Percentiles rank a stretch among this genome's conserved stretches.
Conservation (phyloP, 2,113 vertebrate genomes). For the Phoenicopterus ruber region DNA sequence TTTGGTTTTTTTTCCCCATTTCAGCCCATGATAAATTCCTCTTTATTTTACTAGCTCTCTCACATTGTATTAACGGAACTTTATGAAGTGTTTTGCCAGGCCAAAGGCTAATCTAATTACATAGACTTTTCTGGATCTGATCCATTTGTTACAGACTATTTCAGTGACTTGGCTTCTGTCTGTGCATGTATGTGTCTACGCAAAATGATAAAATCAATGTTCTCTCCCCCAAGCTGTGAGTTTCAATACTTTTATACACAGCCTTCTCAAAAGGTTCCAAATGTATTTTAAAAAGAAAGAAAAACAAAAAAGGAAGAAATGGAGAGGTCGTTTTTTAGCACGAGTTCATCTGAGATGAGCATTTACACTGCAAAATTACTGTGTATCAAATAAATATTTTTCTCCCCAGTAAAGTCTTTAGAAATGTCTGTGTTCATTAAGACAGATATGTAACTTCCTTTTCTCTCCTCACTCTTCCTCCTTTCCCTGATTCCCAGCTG, state of each 20-base stretch:
- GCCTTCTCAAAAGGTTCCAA: neutral
- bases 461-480: neutral
- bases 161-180: constrained; percentile 16
- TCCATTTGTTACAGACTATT: constrained; percentile 42
- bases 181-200: neutral
- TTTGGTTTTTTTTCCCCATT: neutral
- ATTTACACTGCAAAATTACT: neutral
- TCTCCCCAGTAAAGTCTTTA: neutral
- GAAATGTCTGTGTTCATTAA: neutral
- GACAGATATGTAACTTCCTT: neutral
- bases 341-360: neutral
- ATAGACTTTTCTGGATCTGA: constrained; percentile 43
- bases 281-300: neutral
- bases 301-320: neutral
- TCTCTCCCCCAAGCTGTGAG: neutral
- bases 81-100: constrained; percentile 46
- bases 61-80: constrained; percentile 9
- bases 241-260: neutral
- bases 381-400: neutral
- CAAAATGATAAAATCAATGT: neutral
- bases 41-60: constrained; percentile 22
- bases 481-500: neutral
- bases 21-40: neutral
- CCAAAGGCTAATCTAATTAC: constrained; percentile 66
- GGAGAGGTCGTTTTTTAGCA: neutral